phyloP scores from a whole-genome alignment of 2,113 vertebrate genomes.

The Dipodomys merriami region DNA sequence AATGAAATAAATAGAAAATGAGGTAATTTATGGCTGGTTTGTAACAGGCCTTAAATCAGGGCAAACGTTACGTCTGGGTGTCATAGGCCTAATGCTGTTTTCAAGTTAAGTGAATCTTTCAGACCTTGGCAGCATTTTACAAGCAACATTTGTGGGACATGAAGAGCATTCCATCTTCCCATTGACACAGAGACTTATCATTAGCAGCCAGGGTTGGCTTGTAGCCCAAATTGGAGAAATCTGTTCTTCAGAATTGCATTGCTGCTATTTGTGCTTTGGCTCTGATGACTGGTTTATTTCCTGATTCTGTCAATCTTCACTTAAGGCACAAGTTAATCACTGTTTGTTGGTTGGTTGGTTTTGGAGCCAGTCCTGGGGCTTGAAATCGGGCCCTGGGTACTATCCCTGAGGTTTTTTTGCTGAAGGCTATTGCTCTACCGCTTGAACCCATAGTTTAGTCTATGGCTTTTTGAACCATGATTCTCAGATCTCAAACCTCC shows the following conservation, averaged over 20 bases:
- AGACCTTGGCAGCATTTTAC: neutral
- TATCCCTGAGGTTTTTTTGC: no score
- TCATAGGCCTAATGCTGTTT: neutral
- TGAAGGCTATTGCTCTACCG: no score
- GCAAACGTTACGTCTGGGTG: neutral
- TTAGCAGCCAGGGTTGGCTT: conserved; percentile 27
- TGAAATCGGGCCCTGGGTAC: no score
- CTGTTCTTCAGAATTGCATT: conserved; percentile 56
- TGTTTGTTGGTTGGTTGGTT: no score
- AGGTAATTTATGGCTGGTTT: neutral
- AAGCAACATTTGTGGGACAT: conserved; percentile 57
- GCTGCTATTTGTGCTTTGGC: neutral
- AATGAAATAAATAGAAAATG: neutral
- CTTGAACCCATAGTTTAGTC: no score
- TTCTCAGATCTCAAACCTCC: no score
- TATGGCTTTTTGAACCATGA: no score
- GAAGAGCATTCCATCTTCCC: conserved; percentile 61
- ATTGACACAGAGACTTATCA: conserved; percentile 56
- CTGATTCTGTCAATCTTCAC: neutral
- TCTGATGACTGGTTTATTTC: accelerated
- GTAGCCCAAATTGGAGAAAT: conserved; percentile 3
- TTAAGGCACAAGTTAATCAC: neutral
- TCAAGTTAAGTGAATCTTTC: neutral
- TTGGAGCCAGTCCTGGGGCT: no score
- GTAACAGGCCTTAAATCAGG: neutral